A percentile compares a stretch with the other conserved stretches of the same genome.
Evolutionary conservation across 2,113 vertebrate species (phyloP).

Genomic region (Peromyscus californicus): DNA sequence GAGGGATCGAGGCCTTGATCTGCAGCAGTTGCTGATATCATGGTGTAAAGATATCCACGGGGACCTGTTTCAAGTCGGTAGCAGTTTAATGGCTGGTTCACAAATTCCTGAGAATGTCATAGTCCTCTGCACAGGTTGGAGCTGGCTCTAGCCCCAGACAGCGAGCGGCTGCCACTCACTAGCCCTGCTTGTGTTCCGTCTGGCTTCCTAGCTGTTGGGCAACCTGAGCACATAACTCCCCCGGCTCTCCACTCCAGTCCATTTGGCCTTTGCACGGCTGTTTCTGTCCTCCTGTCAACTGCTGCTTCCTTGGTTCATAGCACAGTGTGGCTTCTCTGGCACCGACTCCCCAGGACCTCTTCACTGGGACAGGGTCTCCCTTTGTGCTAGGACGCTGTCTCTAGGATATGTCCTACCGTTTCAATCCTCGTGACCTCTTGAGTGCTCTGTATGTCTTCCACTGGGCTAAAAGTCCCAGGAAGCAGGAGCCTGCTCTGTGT

Average conservation of each 20-base stretch:
- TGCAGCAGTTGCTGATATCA: neutral
- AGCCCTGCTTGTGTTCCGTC: neutral
- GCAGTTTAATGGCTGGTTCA: neutral
- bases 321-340: neutral
- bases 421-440: fast-evolving
- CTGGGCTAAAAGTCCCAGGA: fast-evolving
- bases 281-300: neutral
- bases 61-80: neutral
- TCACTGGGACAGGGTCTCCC: neutral
- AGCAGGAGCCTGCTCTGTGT: neutral
- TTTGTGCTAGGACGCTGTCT: fast-evolving
- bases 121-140: neutral
- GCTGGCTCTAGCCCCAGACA: neutral
- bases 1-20: neutral
- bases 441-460: fast-evolving
- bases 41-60: neutral
- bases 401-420: neutral
- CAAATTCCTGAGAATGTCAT: neutral
- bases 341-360: too few relatives aligned
- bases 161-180: fast-evolving
- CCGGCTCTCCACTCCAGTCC: neutral
- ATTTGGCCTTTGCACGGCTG: neutral
- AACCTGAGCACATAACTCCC: fast-evolving
- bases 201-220: neutral
- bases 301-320: neutral